phyloP scores from a whole-genome alignment of 2,113 vertebrate species.

The Anoplopoma fimbria region DNA sequence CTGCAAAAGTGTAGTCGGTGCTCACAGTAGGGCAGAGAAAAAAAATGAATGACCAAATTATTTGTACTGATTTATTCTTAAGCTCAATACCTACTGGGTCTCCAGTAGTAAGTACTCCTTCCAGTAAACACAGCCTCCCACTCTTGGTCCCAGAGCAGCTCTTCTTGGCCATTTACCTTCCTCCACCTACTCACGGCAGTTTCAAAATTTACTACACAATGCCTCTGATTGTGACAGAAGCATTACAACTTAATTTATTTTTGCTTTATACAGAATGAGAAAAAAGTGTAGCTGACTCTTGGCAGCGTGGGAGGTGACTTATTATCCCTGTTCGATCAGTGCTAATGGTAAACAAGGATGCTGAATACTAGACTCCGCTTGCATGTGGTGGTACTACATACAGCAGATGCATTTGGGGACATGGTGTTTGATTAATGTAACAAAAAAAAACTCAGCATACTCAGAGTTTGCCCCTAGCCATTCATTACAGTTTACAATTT shows the following conservation, averaged over 20 bases:
- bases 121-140: conserved; percentile 46
- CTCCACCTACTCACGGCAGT: conserved; percentile 18
- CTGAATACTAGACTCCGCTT: neutral
- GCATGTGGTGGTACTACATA: neutral
- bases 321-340: neutral
- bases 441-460: neutral
- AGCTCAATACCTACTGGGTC: conserved; percentile 16
- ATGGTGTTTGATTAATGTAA: neutral
- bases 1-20: neutral
- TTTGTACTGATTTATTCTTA: neutral
- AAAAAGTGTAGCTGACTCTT: conserved; percentile 16
- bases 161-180: conserved; percentile 30
- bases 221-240: neutral
- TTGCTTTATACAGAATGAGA: too few relatives aligned
- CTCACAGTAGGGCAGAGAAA: neutral
- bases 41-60: neutral
- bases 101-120: conserved; percentile 23
- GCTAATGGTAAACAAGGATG: neutral
- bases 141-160: conserved; percentile 28
- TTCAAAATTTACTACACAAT: conserved; percentile 21
- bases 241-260: neutral
- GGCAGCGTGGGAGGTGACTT: neutral
- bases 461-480: neutral
- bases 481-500: neutral
- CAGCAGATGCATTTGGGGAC: neutral